Percentiles rank a stretch among this genome's conserved stretches.
Evolutionary conservation across 2,888 invertebrate species (phyloP).

Genomic region (Xestoiulus laeticollis): DNA sequence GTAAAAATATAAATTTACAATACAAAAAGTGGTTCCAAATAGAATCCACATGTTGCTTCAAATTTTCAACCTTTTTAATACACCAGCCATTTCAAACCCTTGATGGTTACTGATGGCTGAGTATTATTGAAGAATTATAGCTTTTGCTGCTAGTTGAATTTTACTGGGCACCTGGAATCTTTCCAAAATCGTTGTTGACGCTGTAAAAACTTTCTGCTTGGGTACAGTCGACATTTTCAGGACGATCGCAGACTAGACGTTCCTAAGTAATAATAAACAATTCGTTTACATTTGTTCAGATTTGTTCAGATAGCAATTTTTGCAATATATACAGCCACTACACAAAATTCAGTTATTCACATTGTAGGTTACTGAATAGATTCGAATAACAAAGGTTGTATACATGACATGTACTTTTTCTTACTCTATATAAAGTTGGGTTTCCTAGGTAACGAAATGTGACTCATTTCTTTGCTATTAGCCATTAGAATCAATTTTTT

Average conservation of each 20-base stretch:
- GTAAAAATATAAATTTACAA: not conserved
- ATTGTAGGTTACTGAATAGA: not conserved
- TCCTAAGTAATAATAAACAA: slow-evolving; percentile 48
- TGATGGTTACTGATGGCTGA: too few relatives aligned
- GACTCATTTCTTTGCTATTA: not conserved
- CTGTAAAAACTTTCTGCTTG: slow-evolving; percentile 52
- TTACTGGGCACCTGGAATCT: slow-evolving; percentile 51
- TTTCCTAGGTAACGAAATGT: not conserved
- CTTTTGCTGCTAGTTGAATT: not conserved
- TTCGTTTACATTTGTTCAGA: too few relatives aligned
- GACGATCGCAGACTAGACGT: slow-evolving; percentile 54
- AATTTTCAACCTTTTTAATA: not conserved
- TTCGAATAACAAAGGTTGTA: not conserved
- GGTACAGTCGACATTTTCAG: slow-evolving; percentile 54
- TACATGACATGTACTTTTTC: not conserved
- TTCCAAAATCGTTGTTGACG: slow-evolving; percentile 55
- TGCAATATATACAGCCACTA: too few relatives aligned
- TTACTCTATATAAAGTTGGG: not conserved
- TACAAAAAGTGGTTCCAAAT: not conserved
- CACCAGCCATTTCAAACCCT: not conserved
- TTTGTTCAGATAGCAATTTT: too few relatives aligned
- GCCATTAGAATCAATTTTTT: not conserved
- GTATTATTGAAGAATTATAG: not conserved
- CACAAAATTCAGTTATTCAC: not conserved
- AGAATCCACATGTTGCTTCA: not conserved